Evolutionary conservation across 2,888 invertebrate genomes (phyloP), one percentile per base, ranked within the genome.

Genomic region (Erebia aethiops): DNA sequence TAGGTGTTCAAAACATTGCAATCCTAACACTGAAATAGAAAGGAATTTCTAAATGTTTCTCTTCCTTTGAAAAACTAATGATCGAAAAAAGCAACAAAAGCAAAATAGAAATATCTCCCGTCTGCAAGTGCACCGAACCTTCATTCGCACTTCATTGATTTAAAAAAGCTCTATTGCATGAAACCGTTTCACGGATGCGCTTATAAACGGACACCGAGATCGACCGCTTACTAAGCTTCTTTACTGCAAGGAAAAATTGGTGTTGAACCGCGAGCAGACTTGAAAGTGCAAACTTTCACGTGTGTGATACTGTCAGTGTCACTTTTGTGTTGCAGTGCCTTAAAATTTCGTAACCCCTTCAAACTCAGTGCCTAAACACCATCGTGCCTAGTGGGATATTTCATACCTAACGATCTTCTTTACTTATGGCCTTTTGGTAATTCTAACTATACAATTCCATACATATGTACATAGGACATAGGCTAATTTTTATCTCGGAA

Each of bases 91-190:
- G 69, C 13, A 13, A 57, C 21, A 57, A 26, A 2, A 4, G 11
- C 13, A 13, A 52, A 54, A 57, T 65, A 66, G 61, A 71, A 74
- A 74, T 67, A 66, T 21, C 57, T 63, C 58, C 67, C 57, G 58
- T 66, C 70, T 71, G 77, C 77, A 72, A 77, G 80, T 78, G 80
- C 81, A 81, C 75, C 76, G 75, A 78, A 77, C 77, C 56, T 77
- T 78, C 78, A 78, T 82, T 80, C 76, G 75, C 84, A 80, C 77
- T 81, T 81, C 80, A 81, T 80, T 82, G 83, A 79, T 79, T 83
- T 80, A 79, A 83, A 84, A 84, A 83, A 83, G 83, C 79, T 78
- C 79, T 76, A 78, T 82, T 84, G 84, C 82, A 84, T 83, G 81
- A 83, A 85, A 83, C 75, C 77, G 77, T 79, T 82, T 80, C 80